Base-by-base conservation (phyloP, 2,113 vertebrate species). In the Spheniscus mendiculus region DNA sequence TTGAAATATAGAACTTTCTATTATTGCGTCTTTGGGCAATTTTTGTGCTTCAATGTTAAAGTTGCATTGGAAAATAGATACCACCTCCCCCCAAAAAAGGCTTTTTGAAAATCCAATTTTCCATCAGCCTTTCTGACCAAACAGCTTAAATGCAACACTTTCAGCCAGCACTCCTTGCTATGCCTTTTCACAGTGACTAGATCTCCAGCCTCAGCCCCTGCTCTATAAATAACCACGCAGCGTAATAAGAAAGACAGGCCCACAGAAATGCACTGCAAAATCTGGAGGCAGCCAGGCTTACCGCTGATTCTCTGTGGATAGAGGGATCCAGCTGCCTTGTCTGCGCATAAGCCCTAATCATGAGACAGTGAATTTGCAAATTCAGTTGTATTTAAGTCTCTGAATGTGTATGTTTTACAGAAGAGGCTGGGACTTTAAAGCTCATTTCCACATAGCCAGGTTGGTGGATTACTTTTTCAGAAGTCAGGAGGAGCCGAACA, bases 51-150 rank as follows among this genome's bases (percentile, higher is more conserved):
- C 20, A 38, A 2, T 27, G 9, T 63, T 74, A 18, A 62, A 82
- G 4, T 38, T 47, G 5, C 7, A 13, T 30, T 87, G 32, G 26
- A 85, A 93, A 80, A 63, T 21, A 93, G 21, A 23, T 13, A 45
- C 6, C 4, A 44, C 7, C 2, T 40, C 4, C 6, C 12, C 2
- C 1, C 1, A 2, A 22, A 34, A 71, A 93, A 77, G 5, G 3
- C 5, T 36, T 59, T 47, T 71, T 34, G n/a, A 82, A 91, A 94
- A 89, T 69, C 20, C 30, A 55, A 3, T 87, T 90, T 85, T 83
- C 16, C 19, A 32, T 77, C 34, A n/a, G 11, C 5, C 2, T 12
- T 91, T 87, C n/a, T 0, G 3, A 87, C 11, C 17, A 58, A 81
- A 44, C 42, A 69, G 8, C 3, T 42, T 25, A 81, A 90, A 83